Evolutionary conservation across 2,888 invertebrate species (phyloP).

Genomic region (Andrena trimmerana): DNA sequence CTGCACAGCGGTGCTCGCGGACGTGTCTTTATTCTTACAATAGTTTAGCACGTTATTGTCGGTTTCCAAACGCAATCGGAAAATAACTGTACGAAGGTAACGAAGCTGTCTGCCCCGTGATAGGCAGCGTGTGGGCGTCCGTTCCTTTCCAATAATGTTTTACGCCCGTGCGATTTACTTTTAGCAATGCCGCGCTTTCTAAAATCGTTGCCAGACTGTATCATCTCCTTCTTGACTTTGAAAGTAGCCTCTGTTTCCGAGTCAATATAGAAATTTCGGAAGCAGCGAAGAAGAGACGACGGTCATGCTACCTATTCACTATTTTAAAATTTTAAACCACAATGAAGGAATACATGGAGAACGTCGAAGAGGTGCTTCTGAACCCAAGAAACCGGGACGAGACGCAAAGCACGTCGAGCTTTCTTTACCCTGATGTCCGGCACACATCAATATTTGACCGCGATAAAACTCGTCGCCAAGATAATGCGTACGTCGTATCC

Average conservation of each 20-base stretch:
- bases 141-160: constrained; percentile 57
- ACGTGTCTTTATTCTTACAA: constrained; percentile 6
- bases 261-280: neutral
- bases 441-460: constrained; percentile 64
- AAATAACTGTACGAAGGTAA: constrained; percentile 57
- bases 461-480: constrained; percentile 64
- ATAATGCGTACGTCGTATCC: constrained; percentile 53
- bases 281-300: neutral
- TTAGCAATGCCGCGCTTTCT: constrained; percentile 43
- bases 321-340: neutral
- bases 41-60: constrained; percentile 39
- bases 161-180: constrained; percentile 46
- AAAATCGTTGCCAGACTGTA: constrained; percentile 23
- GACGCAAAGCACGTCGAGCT: constrained; percentile 16
- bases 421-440: constrained; percentile 34
- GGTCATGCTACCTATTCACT: too few relatives aligned
- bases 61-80: constrained; percentile 46
- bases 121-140: constrained; percentile 57
- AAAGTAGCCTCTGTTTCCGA: neutral
- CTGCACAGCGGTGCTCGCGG: neutral
- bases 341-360: neutral
- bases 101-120: constrained; percentile 58
- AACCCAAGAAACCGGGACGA: constrained; percentile 15
- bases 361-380: constrained; percentile 20
- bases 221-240: neutral